phyloP scores from a whole-genome alignment of 2,113 vertebrate species.

The Meleagris gallopavo region DNA sequence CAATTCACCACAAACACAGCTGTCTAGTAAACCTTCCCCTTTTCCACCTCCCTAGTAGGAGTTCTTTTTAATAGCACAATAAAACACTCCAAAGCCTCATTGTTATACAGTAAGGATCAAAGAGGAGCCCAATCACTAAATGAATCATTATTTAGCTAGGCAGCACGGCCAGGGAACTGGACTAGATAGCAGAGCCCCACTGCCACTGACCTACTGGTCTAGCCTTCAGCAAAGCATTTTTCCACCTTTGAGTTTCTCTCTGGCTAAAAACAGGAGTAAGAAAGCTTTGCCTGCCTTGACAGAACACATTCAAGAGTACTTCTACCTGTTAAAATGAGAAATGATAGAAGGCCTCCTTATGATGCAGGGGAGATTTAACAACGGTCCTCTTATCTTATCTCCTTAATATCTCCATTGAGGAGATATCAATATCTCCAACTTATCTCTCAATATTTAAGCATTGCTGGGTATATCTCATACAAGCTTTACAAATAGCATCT shows the following conservation, averaged over 20 bases:
- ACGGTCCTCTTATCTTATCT: no score
- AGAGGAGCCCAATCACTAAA: conserved; percentile 57
- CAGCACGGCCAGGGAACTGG: not conserved
- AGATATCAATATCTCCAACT: no score
- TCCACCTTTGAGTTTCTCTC: not conserved
- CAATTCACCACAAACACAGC: conserved; percentile 61
- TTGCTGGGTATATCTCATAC: not conserved
- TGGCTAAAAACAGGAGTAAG: not conserved
- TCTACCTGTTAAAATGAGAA: not conserved
- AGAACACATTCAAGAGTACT: not conserved
- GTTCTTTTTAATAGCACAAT: conserved; percentile 66
- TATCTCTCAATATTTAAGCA: no score
- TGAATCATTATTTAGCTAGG: conserved; percentile 60
- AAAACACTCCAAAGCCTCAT: conserved; percentile 63
- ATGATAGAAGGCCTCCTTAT: not conserved
- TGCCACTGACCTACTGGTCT: not conserved
- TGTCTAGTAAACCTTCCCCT: conserved; percentile 61
- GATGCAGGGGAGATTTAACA: not conserved
- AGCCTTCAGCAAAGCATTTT: not conserved
- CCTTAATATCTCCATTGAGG: no score
- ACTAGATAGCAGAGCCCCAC: not conserved
- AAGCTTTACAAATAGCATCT: not conserved
- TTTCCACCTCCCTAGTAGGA: conserved; percentile 34
- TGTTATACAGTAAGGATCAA: conserved; percentile 45
- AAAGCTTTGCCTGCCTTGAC: not conserved